Evolutionary conservation across 2,113 vertebrate species (phyloP).

Genomic region (Pseudorasbora parva): DNA sequence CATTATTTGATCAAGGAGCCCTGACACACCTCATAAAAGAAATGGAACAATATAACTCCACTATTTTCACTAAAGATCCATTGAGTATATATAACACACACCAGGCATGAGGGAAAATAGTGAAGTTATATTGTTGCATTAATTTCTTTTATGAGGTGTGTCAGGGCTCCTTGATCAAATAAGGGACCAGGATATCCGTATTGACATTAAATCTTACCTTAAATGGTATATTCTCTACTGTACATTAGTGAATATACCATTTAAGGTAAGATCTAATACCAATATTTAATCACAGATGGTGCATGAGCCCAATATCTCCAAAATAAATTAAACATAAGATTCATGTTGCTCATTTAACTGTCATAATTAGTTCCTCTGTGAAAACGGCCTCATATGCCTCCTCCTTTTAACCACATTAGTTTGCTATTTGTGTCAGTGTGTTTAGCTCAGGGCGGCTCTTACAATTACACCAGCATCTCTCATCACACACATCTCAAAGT

Average conservation of each 20-base stretch:
- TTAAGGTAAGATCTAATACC: not conserved
- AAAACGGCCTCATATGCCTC: not conserved
- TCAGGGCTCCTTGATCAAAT: not conserved
- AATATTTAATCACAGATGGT: not conserved
- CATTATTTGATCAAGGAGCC: not conserved
- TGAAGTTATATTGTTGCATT: not conserved
- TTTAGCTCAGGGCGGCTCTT: not conserved
- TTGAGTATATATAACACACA: no score
- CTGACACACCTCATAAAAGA: not conserved
- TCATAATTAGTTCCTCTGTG: slow-evolving; percentile 5
- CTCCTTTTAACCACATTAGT: slow-evolving; percentile 12
- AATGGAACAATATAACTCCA: not conserved
- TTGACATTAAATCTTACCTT: no score
- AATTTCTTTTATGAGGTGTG: not conserved
- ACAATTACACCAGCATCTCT: slow-evolving; percentile 29
- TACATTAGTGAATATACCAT: not conserved
- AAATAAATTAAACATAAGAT: slow-evolving; percentile 18
- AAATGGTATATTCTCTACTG: no score
- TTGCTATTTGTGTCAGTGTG: not conserved
- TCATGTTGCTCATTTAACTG: slow-evolving; percentile 14
- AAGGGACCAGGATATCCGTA: not conserved
- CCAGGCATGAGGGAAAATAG: no score
- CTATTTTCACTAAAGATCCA: not conserved
- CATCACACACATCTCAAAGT: not conserved
- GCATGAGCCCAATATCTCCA: not conserved